Percentiles rank a stretch among this genome's conserved stretches.
These are phyloP conservation scores for Drosophila melanosoma DNA, from an alignment of 2,888 invertebrate species.

Conservation along the genomic window DNA sequence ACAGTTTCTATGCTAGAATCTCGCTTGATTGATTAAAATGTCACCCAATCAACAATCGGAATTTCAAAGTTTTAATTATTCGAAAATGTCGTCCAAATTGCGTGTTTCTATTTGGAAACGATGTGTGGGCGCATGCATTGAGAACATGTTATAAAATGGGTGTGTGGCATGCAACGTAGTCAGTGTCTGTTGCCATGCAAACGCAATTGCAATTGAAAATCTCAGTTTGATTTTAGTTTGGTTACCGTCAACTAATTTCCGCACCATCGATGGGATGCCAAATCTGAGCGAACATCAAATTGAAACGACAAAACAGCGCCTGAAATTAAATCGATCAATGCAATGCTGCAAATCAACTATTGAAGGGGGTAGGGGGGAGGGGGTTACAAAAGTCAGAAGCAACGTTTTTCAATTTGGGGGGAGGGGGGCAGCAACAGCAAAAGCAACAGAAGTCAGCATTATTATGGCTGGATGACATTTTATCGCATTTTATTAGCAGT, in stretches of 20 bases:
- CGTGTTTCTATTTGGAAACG: neutral
- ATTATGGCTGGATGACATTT: slow-evolving; percentile 64
- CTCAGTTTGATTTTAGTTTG: slow-evolving; percentile 37
- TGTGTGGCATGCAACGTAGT: neutral
- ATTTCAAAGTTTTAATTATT: slow-evolving; percentile 10
- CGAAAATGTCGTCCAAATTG: slow-evolving; percentile 8
- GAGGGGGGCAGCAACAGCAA: neutral
- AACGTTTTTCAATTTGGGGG: slow-evolving; percentile 4
- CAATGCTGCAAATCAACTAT: slow-evolving; percentile 13
- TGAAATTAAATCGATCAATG: slow-evolving; percentile 67
- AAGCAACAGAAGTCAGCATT: slow-evolving; percentile 38
- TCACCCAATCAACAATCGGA: slow-evolving; percentile 12
- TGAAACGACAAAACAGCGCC: slow-evolving; percentile 52
- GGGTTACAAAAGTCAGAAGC: neutral
- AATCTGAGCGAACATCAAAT: slow-evolving; percentile 54
- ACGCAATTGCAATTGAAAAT: slow-evolving; percentile 29
- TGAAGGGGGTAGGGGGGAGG: neutral
- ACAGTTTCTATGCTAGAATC: neutral
- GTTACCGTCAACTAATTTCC: slow-evolving; percentile 66
- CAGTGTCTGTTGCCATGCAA: slow-evolving; percentile 6
- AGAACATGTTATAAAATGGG: slow-evolving; percentile 10
- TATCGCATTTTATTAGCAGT: slow-evolving; percentile 74
- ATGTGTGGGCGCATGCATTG: neutral
- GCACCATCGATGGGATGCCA: slow-evolving; percentile 50
- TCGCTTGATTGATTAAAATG: neutral